Conservation (phyloP, 2,797 vertebrate genomes). For the Poecilia velifera region DNA sequence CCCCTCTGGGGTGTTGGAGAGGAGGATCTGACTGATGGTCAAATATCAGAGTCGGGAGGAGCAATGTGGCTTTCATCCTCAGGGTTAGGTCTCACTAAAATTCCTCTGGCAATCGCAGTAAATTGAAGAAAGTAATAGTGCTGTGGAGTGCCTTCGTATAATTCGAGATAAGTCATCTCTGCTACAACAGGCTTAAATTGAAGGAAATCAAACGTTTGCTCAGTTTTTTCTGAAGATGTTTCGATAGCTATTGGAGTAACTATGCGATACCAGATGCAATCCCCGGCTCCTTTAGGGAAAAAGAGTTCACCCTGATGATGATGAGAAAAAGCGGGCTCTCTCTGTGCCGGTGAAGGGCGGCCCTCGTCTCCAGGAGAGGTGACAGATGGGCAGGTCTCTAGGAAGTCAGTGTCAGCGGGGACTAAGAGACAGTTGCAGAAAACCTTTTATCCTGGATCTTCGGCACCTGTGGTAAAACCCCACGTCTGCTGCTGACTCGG, state of each 20-base stretch:
- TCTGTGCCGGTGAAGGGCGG: background rate
- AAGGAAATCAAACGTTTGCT: background rate
- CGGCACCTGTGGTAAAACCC: background rate
- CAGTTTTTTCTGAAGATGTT: background rate
- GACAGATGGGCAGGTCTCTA: background rate
- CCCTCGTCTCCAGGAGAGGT: background rate
- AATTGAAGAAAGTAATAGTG: background rate
- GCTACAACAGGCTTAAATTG: background rate
- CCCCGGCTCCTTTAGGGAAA: background rate
- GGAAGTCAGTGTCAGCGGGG: background rate
- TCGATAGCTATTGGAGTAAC: background rate
- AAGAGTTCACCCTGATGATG: background rate
- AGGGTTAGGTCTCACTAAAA: background rate
- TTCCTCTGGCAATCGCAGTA: background rate
- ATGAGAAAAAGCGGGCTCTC: background rate
- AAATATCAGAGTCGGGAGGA: background rate
- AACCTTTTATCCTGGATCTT: background rate
- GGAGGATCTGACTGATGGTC: background rate
- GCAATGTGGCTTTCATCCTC: background rate
- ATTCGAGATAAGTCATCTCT: background rate
- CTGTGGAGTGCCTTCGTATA: background rate
- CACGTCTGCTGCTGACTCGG: background rate
- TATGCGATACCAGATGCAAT: background rate
- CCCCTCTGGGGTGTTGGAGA: background rate
- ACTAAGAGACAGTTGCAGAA: background rate